A percentile compares a stretch with the other conserved stretches of the same genome.
phyloP scores from a whole-genome alignment of 1,140 invertebrate genomes.

The Pseudobourletiella spinata region DNA sequence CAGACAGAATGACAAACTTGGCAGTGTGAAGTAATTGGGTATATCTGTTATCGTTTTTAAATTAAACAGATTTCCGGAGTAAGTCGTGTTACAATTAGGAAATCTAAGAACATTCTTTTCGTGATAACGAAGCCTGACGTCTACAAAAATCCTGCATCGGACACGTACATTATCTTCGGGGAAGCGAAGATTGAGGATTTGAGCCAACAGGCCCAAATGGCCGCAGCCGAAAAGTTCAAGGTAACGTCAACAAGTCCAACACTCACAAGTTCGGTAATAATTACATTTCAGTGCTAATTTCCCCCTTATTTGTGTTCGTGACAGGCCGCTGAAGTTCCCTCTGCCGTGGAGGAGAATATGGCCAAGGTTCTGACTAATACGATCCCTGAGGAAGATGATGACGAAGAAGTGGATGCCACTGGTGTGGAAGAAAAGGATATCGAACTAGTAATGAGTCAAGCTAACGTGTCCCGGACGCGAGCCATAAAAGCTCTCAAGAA shows the following conservation, averaged over 20 bases:
- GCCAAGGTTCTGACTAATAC: constrained; percentile 44
- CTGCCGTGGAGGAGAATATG: constrained; percentile 31
- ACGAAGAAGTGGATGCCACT: constrained; percentile 83
- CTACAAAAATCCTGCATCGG: constrained; percentile 96
- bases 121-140: constrained; percentile 99
- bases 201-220: constrained; percentile 96
- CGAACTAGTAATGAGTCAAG: constrained; percentile 95
- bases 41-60: too few relatives aligned
- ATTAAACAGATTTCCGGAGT: constrained; percentile 87
- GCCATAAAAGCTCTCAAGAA: constrained; percentile 93
- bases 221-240: constrained; percentile 97
- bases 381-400: constrained; percentile 79
- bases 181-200: constrained; percentile 99
- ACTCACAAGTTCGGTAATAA: too few relatives aligned
- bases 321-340: constrained; percentile 54
- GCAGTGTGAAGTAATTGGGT: too few relatives aligned
- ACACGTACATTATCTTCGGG: constrained; percentile 99
- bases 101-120: constrained; percentile 98
- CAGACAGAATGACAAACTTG: too few relatives aligned
- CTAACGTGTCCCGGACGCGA: constrained; percentile 85
- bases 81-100: constrained; percentile 93
- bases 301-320: too few relatives aligned
- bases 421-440: constrained; percentile 97
- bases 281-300: background rate
- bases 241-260: too few relatives aligned